Conservation (phyloP, 2,888 invertebrate species). For the Agapostemon virescens region DNA sequence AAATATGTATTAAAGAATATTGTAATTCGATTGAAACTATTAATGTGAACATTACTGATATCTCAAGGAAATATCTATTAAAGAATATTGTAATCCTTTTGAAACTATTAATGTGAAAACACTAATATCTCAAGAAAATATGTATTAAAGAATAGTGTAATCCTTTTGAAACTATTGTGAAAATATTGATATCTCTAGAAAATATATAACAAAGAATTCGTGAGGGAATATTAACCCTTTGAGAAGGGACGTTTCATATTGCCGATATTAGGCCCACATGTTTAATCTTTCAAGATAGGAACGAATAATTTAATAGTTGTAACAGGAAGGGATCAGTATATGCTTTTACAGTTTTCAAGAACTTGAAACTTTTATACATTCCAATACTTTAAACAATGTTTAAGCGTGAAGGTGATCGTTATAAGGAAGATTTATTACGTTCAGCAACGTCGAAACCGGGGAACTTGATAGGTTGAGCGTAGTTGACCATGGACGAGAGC, state of each 20-base stretch:
- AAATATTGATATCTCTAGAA: neutral
- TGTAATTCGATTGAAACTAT: too few species aligned
- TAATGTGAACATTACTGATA: too few species aligned
- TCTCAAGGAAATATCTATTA: too few species aligned
- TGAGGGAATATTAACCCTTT: too few species aligned
- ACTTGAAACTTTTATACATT: too few species aligned
- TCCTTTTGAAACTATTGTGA: too few species aligned
- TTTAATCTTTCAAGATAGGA: neutral
- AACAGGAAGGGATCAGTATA: neutral
- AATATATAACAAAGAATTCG: neutral
- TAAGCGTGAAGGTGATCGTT: neutral
- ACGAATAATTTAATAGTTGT: neutral
- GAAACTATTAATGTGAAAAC: too few species aligned
- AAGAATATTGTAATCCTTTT: too few species aligned
- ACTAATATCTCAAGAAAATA: too few species aligned
- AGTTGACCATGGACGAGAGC: constrained; percentile 99
- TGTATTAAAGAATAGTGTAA: too few species aligned
- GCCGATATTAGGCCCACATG: neutral
- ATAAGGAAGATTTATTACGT: constrained; percentile 83
- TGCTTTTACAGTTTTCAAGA: neutral
- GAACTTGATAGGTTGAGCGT: constrained; percentile 99
- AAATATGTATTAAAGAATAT: too few species aligned
- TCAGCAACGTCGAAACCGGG: constrained; percentile 98
- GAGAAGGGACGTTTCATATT: too few species aligned
- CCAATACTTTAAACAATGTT: neutral